Base-by-base conservation (phyloP, 2,888 invertebrate genomes). In the Torymus auratus region DNA sequence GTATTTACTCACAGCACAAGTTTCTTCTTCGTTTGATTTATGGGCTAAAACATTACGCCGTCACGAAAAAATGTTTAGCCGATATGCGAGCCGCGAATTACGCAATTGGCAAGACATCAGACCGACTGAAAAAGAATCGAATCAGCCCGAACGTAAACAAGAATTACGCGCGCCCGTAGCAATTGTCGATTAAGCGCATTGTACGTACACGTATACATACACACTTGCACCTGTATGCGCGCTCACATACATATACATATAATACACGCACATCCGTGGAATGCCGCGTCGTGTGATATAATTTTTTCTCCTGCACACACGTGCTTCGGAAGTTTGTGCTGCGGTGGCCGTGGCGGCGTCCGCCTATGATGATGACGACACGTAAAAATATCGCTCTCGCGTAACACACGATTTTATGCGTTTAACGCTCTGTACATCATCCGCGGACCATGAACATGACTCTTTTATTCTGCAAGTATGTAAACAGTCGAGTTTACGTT, bases 101-200 rank as follows among this genome's bases (percentile, higher is more conserved):
- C 67, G 78, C 67, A 79, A 79, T 2, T 61, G 55, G 56, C 64
- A 76, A 70, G 53, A 23, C 4, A 15, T 4, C 13, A 23, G 11
- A 2, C 7, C 23, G 23, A 4, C 5, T 15, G 20, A 55, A 65
- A 64, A 56, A 64, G 60, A 75, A 75, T 80, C 52, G 23, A 72
- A 68, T 68, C 52, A 61, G 15, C 50, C 62, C 14, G 55, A 10
- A 41, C 69, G 64, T 79, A 80, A 80, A 70, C 80, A 80, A 70
- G 65, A 60, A 75, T 70, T 70, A 55, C 58, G 52, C 58, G 50
- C 75, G 58, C 53, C 28, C 61, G 62, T 65, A 70, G 65, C 80
- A 75, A 75, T 75, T 15, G 69, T 53, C 55, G 69, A 75, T 75
- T 74, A 55, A 74, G 53, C 74, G 61, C 17, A 28, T 68, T 72